A percentile compares a stretch with the other conserved stretches of the same genome.
Evolutionary conservation across 2,113 vertebrate genomes (phyloP).

Genomic region (Catharus minimus): DNA sequence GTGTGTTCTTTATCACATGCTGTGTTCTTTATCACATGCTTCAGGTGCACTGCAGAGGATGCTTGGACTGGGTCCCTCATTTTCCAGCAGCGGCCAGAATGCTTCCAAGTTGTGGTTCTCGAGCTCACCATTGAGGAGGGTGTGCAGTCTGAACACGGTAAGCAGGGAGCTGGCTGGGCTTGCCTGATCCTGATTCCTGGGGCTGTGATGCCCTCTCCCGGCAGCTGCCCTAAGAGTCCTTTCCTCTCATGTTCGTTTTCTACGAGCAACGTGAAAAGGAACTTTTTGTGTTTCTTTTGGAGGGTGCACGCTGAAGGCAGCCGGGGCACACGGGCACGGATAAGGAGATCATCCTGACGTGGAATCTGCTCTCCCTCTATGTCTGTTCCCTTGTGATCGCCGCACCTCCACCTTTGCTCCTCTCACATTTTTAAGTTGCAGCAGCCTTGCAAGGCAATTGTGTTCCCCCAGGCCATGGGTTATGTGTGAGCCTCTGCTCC

Average conservation of each 20-base stretch:
- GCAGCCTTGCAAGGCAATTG: neutral
- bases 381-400: accelerated
- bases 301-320: neutral
- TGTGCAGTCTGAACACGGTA: accelerated
- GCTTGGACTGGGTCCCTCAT: neutral
- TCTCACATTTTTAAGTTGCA: neutral
- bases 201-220: slow-evolving; percentile 34
- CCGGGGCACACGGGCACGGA: accelerated
- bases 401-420: neutral
- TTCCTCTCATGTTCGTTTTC: accelerated
- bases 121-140: neutral
- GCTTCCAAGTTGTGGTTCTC: neutral
- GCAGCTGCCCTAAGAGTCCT: neutral
- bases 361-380: accelerated
- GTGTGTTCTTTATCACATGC: neutral
- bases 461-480: too few species aligned
- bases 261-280: accelerated
- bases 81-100: neutral
- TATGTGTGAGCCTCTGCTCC: neutral
- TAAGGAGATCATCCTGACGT: accelerated
- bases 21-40: neutral
- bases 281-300: neutral
- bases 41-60: neutral
- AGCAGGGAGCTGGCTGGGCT: neutral
- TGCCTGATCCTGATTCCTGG: neutral